Evolutionary conservation across 2,113 vertebrate species (phyloP).

Genomic region (Chamaea fasciata): DNA sequence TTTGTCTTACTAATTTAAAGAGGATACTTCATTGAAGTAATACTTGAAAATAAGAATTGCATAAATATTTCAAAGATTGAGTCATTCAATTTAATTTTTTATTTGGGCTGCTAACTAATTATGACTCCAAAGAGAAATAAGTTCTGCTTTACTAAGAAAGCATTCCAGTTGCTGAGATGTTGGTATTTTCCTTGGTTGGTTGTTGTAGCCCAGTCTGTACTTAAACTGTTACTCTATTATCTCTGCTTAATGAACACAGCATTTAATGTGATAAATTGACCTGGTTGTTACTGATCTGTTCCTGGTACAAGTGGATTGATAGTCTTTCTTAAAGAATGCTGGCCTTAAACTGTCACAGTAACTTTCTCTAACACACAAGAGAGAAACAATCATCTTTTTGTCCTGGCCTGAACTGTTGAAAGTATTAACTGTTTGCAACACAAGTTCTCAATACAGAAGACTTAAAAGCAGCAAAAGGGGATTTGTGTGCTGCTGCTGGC

Average conservation of each 20-base stretch:
- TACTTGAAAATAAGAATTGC: background rate
- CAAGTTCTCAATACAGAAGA: background rate
- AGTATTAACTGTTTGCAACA: background rate
- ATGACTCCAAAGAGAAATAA: background rate
- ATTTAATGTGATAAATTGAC: background rate
- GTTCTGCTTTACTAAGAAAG: background rate
- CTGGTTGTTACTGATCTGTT: background rate
- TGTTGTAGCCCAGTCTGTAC: background rate
- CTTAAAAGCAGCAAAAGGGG: background rate
- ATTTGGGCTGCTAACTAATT: background rate
- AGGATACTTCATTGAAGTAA: background rate
- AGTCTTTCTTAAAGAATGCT: background rate
- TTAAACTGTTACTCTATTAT: background rate
- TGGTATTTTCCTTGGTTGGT: background rate
- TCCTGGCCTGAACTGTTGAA: background rate
- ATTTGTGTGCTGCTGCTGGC: background rate
- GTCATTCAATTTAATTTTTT: background rate
- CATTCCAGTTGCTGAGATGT: background rate
- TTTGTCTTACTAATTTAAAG: background rate
- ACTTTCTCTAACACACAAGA: background rate
- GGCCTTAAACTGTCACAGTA: background rate
- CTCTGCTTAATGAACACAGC: background rate
- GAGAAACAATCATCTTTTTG: background rate
- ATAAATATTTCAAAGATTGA: background rate
- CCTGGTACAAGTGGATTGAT: slow-evolving; percentile 26